These are phyloP conservation scores for Desmodus rotundus DNA, from an alignment of 2,113 vertebrate species.

Conservation along the genomic window DNA sequence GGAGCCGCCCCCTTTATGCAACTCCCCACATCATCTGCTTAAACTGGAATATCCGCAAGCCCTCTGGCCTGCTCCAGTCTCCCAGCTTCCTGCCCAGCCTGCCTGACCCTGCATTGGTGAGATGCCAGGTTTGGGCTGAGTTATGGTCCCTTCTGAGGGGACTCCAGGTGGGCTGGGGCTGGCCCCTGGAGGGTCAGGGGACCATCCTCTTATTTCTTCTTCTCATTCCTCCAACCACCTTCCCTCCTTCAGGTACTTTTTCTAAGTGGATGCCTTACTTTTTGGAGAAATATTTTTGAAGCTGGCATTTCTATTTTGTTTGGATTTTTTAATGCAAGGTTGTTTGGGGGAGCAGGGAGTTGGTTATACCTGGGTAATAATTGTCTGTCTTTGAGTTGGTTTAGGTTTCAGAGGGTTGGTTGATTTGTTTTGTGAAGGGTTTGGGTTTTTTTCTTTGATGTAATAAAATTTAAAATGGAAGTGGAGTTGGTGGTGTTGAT, in stretches of 20 bases:
- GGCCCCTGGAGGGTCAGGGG: conserved; percentile 26
- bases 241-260: background rate
- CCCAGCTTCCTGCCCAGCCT: background rate
- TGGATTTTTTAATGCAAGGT: conserved; percentile 44
- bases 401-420: conserved; percentile 38
- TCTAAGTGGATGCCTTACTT: conserved; percentile 74
- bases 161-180: background rate
- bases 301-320: conserved; percentile 72
- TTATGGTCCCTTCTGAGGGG: background rate
- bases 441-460: conserved; percentile 54
- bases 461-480: conserved; percentile 72
- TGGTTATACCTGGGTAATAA: conserved; percentile 9
- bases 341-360: background rate
- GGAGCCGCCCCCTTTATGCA: background rate
- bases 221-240: conserved; percentile 46
- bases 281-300: conserved; percentile 75
- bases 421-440: conserved; percentile 35
- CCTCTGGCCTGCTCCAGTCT: background rate
- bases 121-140: background rate
- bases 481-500: background rate
- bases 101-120: background rate
- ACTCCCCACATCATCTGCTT: background rate
- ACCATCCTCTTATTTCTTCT: background rate
- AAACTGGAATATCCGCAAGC: conserved; percentile 27
- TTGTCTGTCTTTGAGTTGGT: conserved; percentile 42